These are phyloP conservation scores for Calonectris borealis DNA, from an alignment of 2,113 vertebrate genomes.

Conservation along the genomic window DNA sequence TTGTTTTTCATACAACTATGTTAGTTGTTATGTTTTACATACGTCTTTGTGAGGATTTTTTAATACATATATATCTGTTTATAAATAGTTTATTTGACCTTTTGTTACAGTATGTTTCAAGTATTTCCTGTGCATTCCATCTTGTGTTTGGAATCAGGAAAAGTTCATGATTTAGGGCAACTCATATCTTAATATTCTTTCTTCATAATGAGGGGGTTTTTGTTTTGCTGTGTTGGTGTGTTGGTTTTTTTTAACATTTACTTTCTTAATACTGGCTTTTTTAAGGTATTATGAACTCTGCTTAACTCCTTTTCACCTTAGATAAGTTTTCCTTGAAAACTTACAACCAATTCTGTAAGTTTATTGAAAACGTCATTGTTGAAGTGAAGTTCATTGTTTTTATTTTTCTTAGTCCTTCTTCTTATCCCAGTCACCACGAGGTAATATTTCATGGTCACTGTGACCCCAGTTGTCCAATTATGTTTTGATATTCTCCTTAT, in stretches of 20 bases:
- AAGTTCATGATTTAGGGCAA: not conserved
- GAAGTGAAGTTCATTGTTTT: not conserved
- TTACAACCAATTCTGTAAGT: not conserved
- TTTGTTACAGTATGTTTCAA: not conserved
- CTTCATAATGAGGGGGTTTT: not conserved
- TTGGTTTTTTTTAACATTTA: not conserved
- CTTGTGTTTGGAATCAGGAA: not conserved
- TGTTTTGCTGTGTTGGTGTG: not conserved
- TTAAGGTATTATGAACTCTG: not conserved
- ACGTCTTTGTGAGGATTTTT: not conserved
- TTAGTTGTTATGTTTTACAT: not conserved
- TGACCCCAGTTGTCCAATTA: not conserved
- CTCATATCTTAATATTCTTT: not conserved
- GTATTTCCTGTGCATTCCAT: not conserved
- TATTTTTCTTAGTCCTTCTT: not conserved
- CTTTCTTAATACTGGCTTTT: not conserved
- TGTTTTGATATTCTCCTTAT: not conserved
- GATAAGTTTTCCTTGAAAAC: not conserved
- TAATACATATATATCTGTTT: not conserved
- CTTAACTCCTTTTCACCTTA: not conserved
- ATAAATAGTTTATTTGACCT: not conserved
- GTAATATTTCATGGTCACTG: not conserved
- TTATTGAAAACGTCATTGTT: not conserved
- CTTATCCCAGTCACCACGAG: not conserved
- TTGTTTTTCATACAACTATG: not conserved